Evolutionary conservation across 2,888 invertebrate genomes (phyloP).

Genomic region (Tineola bisselliella): DNA sequence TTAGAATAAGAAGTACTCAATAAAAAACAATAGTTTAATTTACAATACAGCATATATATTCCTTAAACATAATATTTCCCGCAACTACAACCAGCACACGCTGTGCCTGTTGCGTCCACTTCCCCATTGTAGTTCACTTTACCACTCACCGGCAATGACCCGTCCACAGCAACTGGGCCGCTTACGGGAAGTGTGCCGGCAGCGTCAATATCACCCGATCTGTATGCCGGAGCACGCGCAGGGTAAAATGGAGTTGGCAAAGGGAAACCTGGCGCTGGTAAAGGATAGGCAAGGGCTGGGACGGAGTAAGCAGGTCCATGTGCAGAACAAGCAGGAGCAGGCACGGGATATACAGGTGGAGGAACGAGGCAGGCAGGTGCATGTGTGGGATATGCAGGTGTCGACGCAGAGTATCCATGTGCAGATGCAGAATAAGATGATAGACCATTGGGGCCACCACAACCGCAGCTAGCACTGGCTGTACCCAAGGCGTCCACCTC

Average conservation of each 20-base stretch:
- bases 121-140: neutral
- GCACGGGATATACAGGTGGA: neutral
- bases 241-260: too few species aligned
- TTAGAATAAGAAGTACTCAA: too few species aligned
- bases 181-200: neutral
- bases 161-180: neutral
- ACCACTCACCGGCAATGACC: neutral
- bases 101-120: neutral
- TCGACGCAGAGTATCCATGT: neutral
- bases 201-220: neutral
- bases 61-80: constrained; percentile 13
- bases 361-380: neutral
- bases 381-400: neutral
- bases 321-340: neutral
- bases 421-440: neutral
- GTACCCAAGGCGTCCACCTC: neutral
- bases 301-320: neutral
- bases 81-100: constrained; percentile 17
- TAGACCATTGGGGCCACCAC: neutral
- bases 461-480: neutral
- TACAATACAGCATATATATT: too few species aligned
- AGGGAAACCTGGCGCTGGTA: neutral
- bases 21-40: too few species aligned
- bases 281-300: neutral
- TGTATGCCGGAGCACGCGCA: neutral